phyloP scores from a whole-genome alignment of 2,888 invertebrate genomes.

The Heteropelma amictum region DNA sequence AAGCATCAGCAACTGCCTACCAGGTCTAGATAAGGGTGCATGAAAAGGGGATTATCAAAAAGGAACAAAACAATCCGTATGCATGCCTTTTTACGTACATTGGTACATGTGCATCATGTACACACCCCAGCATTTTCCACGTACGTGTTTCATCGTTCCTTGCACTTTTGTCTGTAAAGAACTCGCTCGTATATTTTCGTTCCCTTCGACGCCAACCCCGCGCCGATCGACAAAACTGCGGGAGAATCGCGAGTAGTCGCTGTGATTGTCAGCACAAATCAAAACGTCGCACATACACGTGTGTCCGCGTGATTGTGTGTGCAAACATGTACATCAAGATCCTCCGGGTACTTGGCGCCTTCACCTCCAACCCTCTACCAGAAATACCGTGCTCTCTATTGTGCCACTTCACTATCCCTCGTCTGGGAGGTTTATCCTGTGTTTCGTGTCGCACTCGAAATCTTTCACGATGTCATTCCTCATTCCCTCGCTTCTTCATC shows the following conservation, averaged over 20 bases:
- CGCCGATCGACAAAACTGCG: conserved; percentile 40
- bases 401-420: conserved; percentile 48
- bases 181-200: conserved; percentile 22
- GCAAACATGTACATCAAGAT: not conserved
- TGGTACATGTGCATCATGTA: not conserved
- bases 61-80: not conserved
- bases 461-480: conserved; percentile 43
- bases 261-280: conserved; percentile 52
- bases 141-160: conserved; percentile 6
- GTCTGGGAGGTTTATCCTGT: conserved; percentile 40
- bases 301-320: not conserved
- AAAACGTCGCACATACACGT: conserved; percentile 46
- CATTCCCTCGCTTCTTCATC: conserved; percentile 23
- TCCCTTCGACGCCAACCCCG: not conserved
- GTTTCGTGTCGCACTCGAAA: conserved; percentile 33
- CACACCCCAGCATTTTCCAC: conserved; percentile 3
- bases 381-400: conserved; percentile 37
- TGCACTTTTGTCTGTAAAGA: conserved; percentile 32
- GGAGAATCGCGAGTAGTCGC: conserved; percentile 38
- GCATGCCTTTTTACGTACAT: not conserved
- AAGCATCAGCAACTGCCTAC: conserved; percentile 10
- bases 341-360: conserved; percentile 36
- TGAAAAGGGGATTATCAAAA: not conserved
- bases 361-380: conserved; percentile 41
- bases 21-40: not conserved